A percentile compares a stretch with the other conserved stretches of the same genome.
These are phyloP conservation scores for Clostera curtula DNA, from an alignment of 2,888 invertebrate species.

Conservation along the genomic window DNA sequence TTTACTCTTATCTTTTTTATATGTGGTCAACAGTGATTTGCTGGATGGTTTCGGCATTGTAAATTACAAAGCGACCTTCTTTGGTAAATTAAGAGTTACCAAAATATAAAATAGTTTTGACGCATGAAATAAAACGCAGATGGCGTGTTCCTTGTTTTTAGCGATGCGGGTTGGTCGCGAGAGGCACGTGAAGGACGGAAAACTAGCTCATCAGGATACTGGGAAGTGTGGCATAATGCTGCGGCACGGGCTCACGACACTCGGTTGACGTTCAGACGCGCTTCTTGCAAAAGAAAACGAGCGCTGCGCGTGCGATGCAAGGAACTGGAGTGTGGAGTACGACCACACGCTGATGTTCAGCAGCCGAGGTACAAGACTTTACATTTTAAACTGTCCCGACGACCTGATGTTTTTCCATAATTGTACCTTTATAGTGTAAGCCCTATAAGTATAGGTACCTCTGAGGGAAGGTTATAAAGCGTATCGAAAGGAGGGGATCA, in stretches of 20 bases:
- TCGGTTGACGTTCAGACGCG: constrained; percentile 78
- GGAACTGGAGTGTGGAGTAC: constrained; percentile 80
- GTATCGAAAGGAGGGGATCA: too few species aligned
- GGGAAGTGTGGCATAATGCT: constrained; percentile 75
- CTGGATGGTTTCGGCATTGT: too few species aligned
- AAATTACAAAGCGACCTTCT: too few species aligned
- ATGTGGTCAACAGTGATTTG: too few species aligned
- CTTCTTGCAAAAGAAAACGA: constrained; percentile 76
- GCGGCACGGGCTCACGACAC: constrained; percentile 72
- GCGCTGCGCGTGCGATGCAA: constrained; percentile 81
- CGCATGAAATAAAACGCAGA: too few species aligned
- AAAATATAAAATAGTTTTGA: too few species aligned
- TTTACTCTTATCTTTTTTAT: too few species aligned
- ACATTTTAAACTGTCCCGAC: not conserved
- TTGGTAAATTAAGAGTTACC: not conserved
- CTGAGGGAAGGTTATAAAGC: too few species aligned
- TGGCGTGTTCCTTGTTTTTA: constrained; percentile 16
- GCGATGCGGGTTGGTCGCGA: constrained; percentile 55
- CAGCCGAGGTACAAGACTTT: constrained; percentile 76
- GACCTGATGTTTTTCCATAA: not conserved
- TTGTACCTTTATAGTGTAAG: too few species aligned
- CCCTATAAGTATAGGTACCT: too few species aligned
- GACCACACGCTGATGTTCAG: constrained; percentile 78
- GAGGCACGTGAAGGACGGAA: constrained; percentile 60
- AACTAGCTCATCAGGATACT: constrained; percentile 63